Conservation (phyloP, 2,113 vertebrate genomes). For the Panthera uncia region DNA sequence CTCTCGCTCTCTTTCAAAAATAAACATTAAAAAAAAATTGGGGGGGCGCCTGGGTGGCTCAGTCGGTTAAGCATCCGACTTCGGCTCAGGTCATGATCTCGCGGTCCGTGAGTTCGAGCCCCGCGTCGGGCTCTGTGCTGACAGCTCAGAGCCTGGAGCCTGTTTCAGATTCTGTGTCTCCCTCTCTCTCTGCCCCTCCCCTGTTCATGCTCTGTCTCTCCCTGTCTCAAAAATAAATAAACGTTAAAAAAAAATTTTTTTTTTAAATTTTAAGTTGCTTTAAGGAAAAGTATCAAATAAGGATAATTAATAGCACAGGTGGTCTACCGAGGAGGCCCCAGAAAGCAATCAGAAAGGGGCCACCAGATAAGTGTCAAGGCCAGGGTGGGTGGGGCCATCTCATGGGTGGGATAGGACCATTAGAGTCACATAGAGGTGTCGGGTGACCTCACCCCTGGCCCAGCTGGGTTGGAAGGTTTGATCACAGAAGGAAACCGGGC, state of each 20-base stretch:
- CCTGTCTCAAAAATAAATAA: too few species aligned
- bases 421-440: background rate
- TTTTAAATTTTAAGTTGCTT: background rate
- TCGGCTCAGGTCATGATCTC: too few species aligned
- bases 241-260: too few species aligned
- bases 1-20: too few species aligned
- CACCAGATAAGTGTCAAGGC: accelerated
- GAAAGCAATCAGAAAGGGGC: accelerated
- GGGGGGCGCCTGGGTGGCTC: background rate
- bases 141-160: too few species aligned
- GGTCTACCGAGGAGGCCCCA: accelerated
- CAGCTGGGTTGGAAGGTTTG: background rate
- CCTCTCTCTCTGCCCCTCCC: too few species aligned
- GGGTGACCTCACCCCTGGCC: background rate
- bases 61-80: too few species aligned
- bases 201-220: too few species aligned
- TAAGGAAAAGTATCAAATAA: background rate
- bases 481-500: slow-evolving; percentile 43
- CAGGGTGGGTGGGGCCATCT: background rate
- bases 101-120: too few species aligned
- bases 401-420: accelerated
- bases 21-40: too few species aligned
- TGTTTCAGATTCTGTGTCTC: too few species aligned
- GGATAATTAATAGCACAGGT: background rate
- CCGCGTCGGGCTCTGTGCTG: too few species aligned